Evolutionary conservation across 1,140 invertebrate genomes (phyloP), one percentile per base, ranked within the genome.

Genomic region (Limonius californicus): DNA sequence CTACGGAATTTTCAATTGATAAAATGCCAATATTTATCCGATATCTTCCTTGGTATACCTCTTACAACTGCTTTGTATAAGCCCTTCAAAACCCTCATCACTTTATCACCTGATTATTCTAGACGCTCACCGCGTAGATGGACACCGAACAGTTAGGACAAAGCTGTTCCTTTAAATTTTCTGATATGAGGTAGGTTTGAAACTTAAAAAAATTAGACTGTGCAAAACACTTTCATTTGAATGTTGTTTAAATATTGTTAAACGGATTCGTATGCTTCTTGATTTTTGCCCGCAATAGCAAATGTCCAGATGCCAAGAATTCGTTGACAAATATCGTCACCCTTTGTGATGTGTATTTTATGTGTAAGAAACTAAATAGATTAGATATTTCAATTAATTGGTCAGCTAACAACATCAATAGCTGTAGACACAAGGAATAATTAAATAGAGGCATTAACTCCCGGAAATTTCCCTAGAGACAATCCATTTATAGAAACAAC

Each of bases 371-470:
- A 64, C 59, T 64, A 43, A 60, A 54, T 68, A 66, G 65, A 60
- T 20, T 65, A 65, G 66, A 59, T 57, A 67, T 65, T 64, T 64
- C 59, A 62, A 64, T 54, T 65, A 65, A 55, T 65, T 67, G 64
- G 54, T 57, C 19, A 69, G 68, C 68, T 69, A 67, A 57, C 20
- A 67, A 67, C 60, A 67, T 65, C 68, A 65, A 65, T 62, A 65
- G 68, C 68, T 67, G 59, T 59, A 27, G 61, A 39, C 58, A 64
- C 60, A 50, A 19, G 45, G 19, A 50, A 18, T 50, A 65, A 65
- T 68, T 69, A 68, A 63, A 65, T 67, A 69, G 61, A 55, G 47
- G 62, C 65, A 68, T 69, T 68, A 65, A 64, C 61, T 59, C 14
- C 43, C 20, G 20, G 20, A 4, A 32, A 23, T 55, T 39, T 45